Evolutionary conservation across 2,888 invertebrate genomes (phyloP).

Genomic region (Monoplex corrugatus): DNA sequence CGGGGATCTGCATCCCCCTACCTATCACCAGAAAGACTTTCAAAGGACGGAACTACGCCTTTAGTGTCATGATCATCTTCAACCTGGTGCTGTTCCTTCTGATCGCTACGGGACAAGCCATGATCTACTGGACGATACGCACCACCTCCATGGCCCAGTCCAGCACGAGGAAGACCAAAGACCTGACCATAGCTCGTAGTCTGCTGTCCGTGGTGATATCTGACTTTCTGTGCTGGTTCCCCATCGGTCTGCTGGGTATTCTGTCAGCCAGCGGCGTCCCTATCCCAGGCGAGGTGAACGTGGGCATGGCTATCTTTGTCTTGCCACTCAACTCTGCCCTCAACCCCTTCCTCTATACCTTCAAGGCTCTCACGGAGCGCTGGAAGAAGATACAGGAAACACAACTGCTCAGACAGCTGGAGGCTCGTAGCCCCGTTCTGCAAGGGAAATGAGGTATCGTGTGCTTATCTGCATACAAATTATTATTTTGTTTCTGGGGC

Average conservation of each 20-base stretch:
- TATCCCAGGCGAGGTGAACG: slow-evolving; percentile 45
- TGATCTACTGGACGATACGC: slow-evolving; percentile 54
- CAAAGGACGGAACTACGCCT: slow-evolving; percentile 51
- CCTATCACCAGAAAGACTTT: slow-evolving; percentile 50
- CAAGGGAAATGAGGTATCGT: slow-evolving; percentile 19
- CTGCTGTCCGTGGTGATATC: slow-evolving; percentile 49
- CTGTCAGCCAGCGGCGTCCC: slow-evolving; percentile 47
- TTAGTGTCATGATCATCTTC: slow-evolving; percentile 52
- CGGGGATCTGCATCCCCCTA: slow-evolving; percentile 55
- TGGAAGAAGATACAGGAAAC: slow-evolving; percentile 39
- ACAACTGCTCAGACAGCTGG: slow-evolving; percentile 75
- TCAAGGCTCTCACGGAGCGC: slow-evolving; percentile 6
- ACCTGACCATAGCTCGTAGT: slow-evolving; percentile 52
- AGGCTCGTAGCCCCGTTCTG: slow-evolving; percentile 40
- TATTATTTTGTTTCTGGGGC: too few relatives aligned
- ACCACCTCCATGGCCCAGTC: slow-evolving; percentile 16
- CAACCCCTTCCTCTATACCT: slow-evolving; percentile 79
- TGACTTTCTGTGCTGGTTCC: slow-evolving; percentile 56
- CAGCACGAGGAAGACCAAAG: slow-evolving; percentile 42
- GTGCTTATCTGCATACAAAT: too few relatives aligned
- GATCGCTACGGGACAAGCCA: slow-evolving; percentile 50
- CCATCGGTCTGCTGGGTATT: slow-evolving; percentile 52
- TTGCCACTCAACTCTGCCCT: slow-evolving; percentile 83
- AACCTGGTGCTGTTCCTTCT: slow-evolving; percentile 53
- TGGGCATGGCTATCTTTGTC: slow-evolving; percentile 79